Evolutionary conservation across 2,797 vertebrate genomes (phyloP).

Genomic region (Malurus splendens): DNA sequence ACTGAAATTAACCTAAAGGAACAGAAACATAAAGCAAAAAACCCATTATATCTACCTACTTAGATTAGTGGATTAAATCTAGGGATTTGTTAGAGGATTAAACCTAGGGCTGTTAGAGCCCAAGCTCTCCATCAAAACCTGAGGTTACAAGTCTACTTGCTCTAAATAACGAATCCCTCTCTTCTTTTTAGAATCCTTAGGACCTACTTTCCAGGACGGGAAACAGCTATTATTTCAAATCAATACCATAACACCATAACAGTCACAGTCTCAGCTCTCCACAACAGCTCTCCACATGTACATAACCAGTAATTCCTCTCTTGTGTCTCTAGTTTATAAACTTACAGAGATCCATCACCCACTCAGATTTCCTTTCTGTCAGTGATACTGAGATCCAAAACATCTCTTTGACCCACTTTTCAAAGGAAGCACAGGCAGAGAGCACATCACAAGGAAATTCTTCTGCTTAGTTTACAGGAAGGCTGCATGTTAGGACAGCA

Average conservation of each 20-base stretch:
- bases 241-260: background rate
- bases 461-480: constrained; percentile 4
- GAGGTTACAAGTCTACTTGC: background rate
- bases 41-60: background rate
- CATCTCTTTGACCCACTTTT: constrained; percentile 30
- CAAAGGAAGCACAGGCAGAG: background rate
- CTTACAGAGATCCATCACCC: background rate
- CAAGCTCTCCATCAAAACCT: background rate
- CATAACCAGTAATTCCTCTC: background rate
- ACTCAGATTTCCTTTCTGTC: background rate
- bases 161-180: background rate
- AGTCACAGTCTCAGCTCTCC: background rate
- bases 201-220: background rate
- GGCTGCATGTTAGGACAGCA: background rate
- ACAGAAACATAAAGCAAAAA: background rate
- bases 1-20: background rate
- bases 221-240: background rate
- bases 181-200: background rate
- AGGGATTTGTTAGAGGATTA: background rate
- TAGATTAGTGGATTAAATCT: background rate
- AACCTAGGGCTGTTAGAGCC: background rate
- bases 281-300: background rate
- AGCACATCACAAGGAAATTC: background rate
- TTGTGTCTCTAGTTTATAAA: background rate
- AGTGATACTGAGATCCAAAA: constrained; percentile 9